phyloP scores from a whole-genome alignment of 2,888 invertebrate species.

The Lumbricus terrestris region DNA sequence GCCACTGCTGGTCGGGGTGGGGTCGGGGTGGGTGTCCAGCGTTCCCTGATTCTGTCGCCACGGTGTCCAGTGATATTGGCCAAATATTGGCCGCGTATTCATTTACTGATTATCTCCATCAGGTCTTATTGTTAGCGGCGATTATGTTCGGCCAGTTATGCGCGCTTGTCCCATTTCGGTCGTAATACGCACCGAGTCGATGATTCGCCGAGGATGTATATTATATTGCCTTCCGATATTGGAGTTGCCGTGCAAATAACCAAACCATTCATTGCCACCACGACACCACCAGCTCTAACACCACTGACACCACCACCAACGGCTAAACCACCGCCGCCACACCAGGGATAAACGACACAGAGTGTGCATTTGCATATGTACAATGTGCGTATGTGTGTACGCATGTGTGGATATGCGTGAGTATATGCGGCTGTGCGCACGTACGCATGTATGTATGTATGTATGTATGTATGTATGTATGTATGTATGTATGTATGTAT shows the following conservation, averaged over 20 bases:
- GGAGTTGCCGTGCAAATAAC: not conserved
- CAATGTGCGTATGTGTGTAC: no score
- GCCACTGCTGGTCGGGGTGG: no score
- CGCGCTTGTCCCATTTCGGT: not conserved
- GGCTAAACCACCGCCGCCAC: no score
- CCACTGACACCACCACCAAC: not conserved
- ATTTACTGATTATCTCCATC: not conserved
- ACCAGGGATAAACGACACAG: not conserved
- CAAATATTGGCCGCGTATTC: not conserved
- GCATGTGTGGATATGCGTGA: no score
- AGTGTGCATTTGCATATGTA: not conserved
- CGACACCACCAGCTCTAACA: not conserved
- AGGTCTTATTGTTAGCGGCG: not conserved
- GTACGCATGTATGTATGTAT: no score
- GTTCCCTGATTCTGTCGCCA: no score
- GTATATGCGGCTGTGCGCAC: no score
- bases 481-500: not conserved
- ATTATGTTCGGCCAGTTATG: not conserved
- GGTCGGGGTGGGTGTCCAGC: no score
- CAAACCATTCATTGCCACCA: not conserved
- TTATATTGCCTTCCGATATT: conserved; percentile 3
- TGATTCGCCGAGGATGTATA: not conserved
- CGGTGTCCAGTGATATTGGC: not conserved
- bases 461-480: no score
- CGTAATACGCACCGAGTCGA: conserved; percentile 3